Conservation (phyloP, 2,888 invertebrate genomes). For the Thelaira solivaga region DNA sequence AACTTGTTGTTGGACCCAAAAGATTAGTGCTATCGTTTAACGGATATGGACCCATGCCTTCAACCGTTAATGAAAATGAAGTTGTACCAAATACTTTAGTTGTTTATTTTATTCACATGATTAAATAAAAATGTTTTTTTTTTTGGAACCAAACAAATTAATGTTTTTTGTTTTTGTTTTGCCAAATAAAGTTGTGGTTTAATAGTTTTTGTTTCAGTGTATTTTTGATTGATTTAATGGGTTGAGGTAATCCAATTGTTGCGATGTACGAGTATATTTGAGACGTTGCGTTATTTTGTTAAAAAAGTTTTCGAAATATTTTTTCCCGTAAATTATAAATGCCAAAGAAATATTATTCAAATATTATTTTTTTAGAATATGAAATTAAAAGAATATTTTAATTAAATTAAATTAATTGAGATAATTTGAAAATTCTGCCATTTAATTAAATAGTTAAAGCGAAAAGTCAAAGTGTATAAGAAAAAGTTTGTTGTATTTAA, state of each 20-base stretch:
- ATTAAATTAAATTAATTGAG: slow-evolving; percentile 28
- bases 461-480: too few relatives aligned
- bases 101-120: slow-evolving; percentile 61
- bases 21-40: slow-evolving; percentile 78
- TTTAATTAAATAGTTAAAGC: too few relatives aligned
- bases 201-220: slow-evolving; percentile 33
- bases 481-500: too few relatives aligned
- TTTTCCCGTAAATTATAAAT: slow-evolving; percentile 60
- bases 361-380: slow-evolving; percentile 44
- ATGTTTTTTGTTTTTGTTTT: slow-evolving; percentile 1
- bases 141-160: slow-evolving; percentile 49
- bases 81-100: slow-evolving; percentile 77
- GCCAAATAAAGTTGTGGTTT: slow-evolving; percentile 45
- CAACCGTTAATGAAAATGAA: slow-evolving; percentile 78
- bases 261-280: slow-evolving; percentile 13
- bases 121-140: slow-evolving; percentile 40
- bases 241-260: slow-evolving; percentile 49
- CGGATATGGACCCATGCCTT: slow-evolving; percentile 78
- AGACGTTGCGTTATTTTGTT: slow-evolving; percentile 43
- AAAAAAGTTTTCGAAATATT: slow-evolving; percentile 21
- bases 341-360: slow-evolving; percentile 52
- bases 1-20: slow-evolving; percentile 75
- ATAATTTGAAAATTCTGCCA: neutral
- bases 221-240: slow-evolving; percentile 29
- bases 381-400: slow-evolving; percentile 41